Percentiles rank a stretch among this genome's conserved stretches.
Conservation (phyloP, 1,140 invertebrate genomes). For the Drosophila burlai region DNA sequence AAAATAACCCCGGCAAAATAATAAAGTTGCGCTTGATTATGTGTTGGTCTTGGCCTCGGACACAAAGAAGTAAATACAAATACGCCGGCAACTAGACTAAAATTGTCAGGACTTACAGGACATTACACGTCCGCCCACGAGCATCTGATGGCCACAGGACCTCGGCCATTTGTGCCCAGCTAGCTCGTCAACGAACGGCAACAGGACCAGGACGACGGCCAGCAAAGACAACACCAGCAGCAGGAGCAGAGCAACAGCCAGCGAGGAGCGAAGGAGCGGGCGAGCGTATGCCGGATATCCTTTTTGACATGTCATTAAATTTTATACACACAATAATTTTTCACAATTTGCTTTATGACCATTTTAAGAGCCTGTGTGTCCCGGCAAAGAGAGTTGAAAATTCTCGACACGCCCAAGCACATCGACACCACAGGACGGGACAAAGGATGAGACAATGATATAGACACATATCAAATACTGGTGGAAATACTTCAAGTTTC, state of each 20-base stretch:
- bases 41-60: conserved; percentile 45
- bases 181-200: conserved; percentile 41
- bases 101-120: conserved; percentile 80
- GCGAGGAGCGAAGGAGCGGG: not conserved
- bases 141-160: conserved; percentile 45
- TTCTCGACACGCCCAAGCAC: conserved; percentile 28
- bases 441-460: conserved; percentile 43
- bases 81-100: conserved; percentile 76
- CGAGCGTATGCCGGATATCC: conserved; percentile 76
- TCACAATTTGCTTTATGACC: conserved; percentile 83
- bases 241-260: conserved; percentile 2
- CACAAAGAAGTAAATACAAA: conserved; percentile 71
- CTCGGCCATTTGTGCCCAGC: conserved; percentile 64
- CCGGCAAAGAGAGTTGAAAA: conserved; percentile 31
- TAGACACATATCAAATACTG: conserved; percentile 29
- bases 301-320: conserved; percentile 84
- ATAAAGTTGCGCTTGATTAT: conserved; percentile 82
- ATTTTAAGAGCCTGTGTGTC: conserved; percentile 72
- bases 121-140: conserved; percentile 74
- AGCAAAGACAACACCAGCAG: conserved; percentile 10
- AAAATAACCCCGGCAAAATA: conserved; percentile 59
- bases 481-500: conserved; percentile 25
- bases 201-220: conserved; percentile 5
- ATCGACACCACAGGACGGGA: conserved; percentile 25
- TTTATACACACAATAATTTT: conserved; percentile 84